Evolutionary conservation across 2,797 vertebrate species (phyloP).

Genomic region (Cuniculus paca): DNA sequence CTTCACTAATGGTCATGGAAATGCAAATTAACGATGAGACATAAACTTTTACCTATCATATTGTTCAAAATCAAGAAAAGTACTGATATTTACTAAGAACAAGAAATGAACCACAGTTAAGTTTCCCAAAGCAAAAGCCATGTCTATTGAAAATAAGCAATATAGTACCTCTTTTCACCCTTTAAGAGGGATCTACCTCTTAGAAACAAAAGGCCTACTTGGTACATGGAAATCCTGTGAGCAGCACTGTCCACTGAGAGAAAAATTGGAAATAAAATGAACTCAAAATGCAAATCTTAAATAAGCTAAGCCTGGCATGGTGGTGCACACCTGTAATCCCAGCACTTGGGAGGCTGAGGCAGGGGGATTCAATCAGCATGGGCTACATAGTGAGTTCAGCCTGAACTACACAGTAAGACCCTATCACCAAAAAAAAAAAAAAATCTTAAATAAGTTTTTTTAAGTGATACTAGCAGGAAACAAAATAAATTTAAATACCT

Average conservation of each 20-base stretch:
- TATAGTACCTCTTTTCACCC: background rate
- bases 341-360: background rate
- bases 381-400: background rate
- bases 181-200: background rate
- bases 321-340: background rate
- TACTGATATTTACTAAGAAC: background rate
- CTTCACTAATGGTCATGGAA: background rate
- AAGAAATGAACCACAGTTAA: background rate
- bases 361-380: background rate
- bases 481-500: background rate
- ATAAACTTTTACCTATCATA: background rate
- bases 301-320: background rate
- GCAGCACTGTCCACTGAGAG: background rate
- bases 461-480: background rate
- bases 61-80: slow-evolving; percentile 14
- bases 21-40: background rate
- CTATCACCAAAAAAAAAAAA: background rate
- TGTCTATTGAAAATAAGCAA: background rate
- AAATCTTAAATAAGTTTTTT: background rate
- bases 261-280: slow-evolving; percentile 11
- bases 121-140: background rate
- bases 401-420: background rate
- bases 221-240: background rate
- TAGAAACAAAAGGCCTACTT: background rate
- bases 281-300: background rate